Percentiles rank a stretch among this genome's conserved stretches.
Conservation (phyloP, 2,113 vertebrate species). For the Fulmarus glacialis region DNA sequence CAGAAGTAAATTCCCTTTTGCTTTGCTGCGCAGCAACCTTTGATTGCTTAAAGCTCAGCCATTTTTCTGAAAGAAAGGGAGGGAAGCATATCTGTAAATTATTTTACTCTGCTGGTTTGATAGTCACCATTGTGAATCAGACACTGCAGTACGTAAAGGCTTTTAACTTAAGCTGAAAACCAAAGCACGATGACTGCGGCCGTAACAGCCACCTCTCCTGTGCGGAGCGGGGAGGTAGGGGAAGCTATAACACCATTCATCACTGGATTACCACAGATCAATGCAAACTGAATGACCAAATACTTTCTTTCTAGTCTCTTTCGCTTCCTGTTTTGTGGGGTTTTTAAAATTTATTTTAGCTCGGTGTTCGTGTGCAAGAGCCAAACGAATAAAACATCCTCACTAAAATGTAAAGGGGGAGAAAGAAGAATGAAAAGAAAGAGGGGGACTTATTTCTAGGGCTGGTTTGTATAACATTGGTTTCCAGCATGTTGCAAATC, state of each 20-base stretch:
- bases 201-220: fast-evolving
- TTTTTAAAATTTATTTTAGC: background rate
- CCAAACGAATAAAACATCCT: background rate
- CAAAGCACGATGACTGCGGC: fast-evolving
- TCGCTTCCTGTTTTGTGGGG: background rate
- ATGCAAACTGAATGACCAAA: background rate
- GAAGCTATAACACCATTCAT: background rate
- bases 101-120: background rate
- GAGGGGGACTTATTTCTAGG: background rate
- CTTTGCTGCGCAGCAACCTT: background rate
- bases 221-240: fast-evolving
- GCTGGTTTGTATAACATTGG: background rate
- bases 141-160: background rate
- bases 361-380: background rate
- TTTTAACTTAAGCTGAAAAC: background rate
- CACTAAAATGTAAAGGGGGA: background rate
- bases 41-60: background rate
- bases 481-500: background rate
- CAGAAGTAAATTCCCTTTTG: background rate
- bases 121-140: background rate
- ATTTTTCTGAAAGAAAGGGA: background rate
- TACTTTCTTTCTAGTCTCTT: background rate
- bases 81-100: background rate
- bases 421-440: background rate
- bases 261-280: background rate